A percentile compares a stretch with the other conserved stretches of the same genome.
Evolutionary conservation across 2,888 invertebrate genomes (phyloP).

Genomic region (Orthosia cruda): DNA sequence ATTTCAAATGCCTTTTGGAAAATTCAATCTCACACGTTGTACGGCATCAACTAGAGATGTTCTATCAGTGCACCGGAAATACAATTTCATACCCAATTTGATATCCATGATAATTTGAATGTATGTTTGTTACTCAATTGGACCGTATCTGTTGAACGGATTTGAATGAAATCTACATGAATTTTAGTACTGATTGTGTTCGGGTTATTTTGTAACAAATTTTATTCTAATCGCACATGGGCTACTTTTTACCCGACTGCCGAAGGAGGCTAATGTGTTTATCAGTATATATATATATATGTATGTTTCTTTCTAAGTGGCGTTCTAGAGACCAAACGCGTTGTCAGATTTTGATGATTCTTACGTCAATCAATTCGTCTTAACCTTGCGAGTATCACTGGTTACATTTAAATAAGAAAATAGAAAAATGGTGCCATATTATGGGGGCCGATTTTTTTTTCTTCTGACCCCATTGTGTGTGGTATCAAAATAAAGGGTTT

Average conservation of each 20-base stretch:
- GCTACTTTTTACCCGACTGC: conserved; percentile 23
- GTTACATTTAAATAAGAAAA: too few relatives aligned
- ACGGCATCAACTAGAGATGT: conserved; percentile 25
- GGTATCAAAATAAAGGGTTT: too few relatives aligned
- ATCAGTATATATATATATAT: too few relatives aligned
- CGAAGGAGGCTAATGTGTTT: too few relatives aligned
- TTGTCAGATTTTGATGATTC: too few relatives aligned
- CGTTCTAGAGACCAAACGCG: too few relatives aligned
- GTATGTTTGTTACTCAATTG: conserved; percentile 48
- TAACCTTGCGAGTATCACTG: too few relatives aligned
- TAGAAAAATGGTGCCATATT: too few relatives aligned
- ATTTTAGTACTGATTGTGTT: conserved; percentile 38
- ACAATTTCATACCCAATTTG: conserved; percentile 40
- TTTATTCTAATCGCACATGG: conserved; percentile 26
- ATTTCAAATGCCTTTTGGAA: conserved; percentile 32
- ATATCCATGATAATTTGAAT: conserved; percentile 24
- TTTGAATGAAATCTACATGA: conserved; percentile 58
- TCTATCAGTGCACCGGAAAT: conserved; percentile 36
- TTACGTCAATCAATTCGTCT: too few relatives aligned
- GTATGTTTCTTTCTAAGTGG: too few relatives aligned
- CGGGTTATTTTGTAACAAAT: conserved; percentile 21
- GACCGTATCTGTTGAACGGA: conserved; percentile 46
- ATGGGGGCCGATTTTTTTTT: too few relatives aligned
- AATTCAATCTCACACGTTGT: conserved; percentile 48
- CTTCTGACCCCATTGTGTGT: too few relatives aligned